Base-by-base conservation (phyloP, 2,888 invertebrate genomes). In the Tinea pellionella region DNA sequence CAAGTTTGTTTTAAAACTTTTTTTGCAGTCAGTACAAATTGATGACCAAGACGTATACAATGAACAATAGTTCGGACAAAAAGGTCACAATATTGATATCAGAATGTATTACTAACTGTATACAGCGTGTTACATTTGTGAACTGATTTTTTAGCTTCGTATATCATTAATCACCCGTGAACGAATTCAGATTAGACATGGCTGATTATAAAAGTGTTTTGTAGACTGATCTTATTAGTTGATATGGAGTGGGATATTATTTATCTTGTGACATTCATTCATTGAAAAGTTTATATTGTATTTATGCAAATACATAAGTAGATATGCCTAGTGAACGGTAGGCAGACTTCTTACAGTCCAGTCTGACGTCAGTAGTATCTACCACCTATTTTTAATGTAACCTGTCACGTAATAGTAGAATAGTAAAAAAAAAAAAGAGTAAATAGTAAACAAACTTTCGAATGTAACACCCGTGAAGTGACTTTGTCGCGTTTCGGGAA, bases 41-140 rank as follows among this genome's bases (percentile, higher is more conserved):
- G 78, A 77, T 83, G 81, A 80, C 82, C 82, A 81, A 77, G 73
- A 71, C 72, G 72, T 72, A 77, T 70, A 86, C 83, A 85, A 83
- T 83, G 86, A 79, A 84, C 85, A 83, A 83, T 85, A 72, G 72
- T 69, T 66, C 69, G 75, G 70, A 82, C 77, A 79, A 79, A 80
- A 84, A 83, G 83, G 79, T 84, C 82, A 85, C 78, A 83, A 79
- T 80, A 81, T 83, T 80, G 73, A 80, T 83, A 79, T 73, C 73
- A 65, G 68, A 72, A 75, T 77, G 72, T 70, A 74, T 71, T 66
- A 60, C 57, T 11, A 58, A 58, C 60, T 67, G 32, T 64, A 63
- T 71, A 80, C 73, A 78, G 74, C 65, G 1, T 75, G 80, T 58
- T 69, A 16, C 19, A 15, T 47, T 29, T 13, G 43, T 60, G 61